Evolutionary conservation across 2,888 invertebrate genomes (phyloP), one percentile per base, ranked within the genome.

Genomic region (Steromphala cineraria): DNA sequence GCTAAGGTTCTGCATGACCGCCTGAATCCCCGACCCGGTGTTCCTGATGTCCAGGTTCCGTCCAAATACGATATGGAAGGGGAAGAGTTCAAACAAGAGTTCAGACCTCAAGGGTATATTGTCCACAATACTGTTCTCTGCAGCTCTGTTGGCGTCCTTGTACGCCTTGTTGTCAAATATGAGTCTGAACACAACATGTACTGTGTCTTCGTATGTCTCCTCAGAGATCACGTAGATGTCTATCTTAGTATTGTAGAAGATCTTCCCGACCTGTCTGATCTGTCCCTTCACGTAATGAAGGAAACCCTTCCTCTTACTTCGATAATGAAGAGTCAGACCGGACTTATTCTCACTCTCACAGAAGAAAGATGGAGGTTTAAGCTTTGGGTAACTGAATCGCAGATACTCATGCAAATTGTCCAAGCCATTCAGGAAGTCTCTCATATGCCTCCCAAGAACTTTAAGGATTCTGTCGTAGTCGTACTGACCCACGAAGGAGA

Each of bases 351-450:
- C 99, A 92, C 98, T 97, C 93, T 98, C 98, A 91, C 98, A 98
- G 89, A 98, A 98, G 93, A 99, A 99, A 79, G 98, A 98, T 0
- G 99, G 99, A 0, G 99, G 98, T 85, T 96, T 94, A 94, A 96
- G 95, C 88, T 96, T 95, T 0, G 98, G 98, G 92, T 98, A 98
- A 79, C 98, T 98, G 94, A 98, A 98, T 93, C 98, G 97, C 74
- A 99, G 95, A 93, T 99, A 99, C 93, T 99, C 99, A 93, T 99
- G 99, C 31, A 99, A 95, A 94, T 99, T 99, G 94, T 99, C 99
- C 88, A 99, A 94, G 0, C 92, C 98, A 92, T 98, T 99, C 2
- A 99, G 95, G 92, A 99, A 99, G 94, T 99, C 98, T 79, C 98
- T 95, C 96, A 99, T 97, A 93, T 98, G 97, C 5, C 98, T 95